Conservation (phyloP, 1,140 invertebrate species). For the Nomia melanderi region DNA sequence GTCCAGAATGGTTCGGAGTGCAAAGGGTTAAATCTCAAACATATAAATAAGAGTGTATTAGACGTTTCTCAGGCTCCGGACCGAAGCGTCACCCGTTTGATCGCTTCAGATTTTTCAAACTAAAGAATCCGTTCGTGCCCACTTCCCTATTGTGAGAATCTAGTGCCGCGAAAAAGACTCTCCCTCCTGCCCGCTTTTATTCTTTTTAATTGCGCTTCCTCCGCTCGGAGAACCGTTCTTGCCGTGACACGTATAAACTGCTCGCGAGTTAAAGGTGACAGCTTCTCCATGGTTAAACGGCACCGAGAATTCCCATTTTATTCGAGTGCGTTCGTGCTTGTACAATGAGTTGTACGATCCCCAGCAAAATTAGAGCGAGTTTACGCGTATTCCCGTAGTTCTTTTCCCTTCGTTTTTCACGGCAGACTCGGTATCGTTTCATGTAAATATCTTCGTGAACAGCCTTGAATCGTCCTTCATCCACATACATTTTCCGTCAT, state of each 20-base stretch:
- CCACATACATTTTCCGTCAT: too few relatives aligned
- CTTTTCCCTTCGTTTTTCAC: conserved; percentile 1
- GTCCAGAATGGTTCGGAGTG: too few relatives aligned
- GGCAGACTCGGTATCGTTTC: neutral
- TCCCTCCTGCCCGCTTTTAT: neutral
- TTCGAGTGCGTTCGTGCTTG: conserved; percentile 8
- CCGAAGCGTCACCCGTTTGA: neutral
- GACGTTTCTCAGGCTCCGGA: too few relatives aligned
- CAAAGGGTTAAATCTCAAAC: too few relatives aligned
- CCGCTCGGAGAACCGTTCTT: neutral
- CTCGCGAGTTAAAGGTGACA: conserved; percentile 4
- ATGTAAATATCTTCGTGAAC: too few relatives aligned
- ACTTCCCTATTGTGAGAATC: conserved; percentile 1
- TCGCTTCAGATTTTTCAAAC: neutral
- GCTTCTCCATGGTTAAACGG: conserved; percentile 4
- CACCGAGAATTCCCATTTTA: conserved; percentile 19
- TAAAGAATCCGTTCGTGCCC: neutral
- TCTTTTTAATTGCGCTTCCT: conserved; percentile 4
- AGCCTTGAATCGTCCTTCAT: too few relatives aligned
- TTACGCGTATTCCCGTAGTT: conserved; percentile 2
- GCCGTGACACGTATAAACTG: neutral
- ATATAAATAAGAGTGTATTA: too few relatives aligned
- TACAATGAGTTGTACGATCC: conserved; percentile 60
- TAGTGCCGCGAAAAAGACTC: neutral
- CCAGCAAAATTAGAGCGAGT: conserved; percentile 13